phyloP scores from a whole-genome alignment of 2,888 invertebrate genomes.

The Drosophila kambysellisi region DNA sequence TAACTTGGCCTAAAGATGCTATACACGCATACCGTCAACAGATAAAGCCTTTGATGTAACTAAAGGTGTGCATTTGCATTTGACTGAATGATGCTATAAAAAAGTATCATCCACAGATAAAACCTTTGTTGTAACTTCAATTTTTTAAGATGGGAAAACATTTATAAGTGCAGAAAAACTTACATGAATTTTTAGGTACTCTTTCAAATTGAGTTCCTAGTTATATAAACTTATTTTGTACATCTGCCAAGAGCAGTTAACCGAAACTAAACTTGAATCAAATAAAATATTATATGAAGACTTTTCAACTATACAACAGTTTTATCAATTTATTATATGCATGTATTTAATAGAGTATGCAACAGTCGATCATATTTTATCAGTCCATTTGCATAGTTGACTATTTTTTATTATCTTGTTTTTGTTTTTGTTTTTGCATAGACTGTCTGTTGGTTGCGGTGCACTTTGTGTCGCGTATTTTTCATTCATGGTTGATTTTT shows the following conservation, averaged over 20 bases:
- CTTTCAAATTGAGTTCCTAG: not conserved
- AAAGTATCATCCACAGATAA: not conserved
- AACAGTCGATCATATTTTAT: not conserved
- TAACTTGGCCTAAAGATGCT: not conserved
- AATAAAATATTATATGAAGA: not conserved
- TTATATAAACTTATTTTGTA: not conserved
- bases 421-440: conserved; percentile 58
- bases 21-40: not conserved
- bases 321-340: not conserved
- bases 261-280: not conserved
- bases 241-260: not conserved
- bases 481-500: conserved; percentile 76
- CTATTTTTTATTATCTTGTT: conserved; percentile 1
- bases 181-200: not conserved
- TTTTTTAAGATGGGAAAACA: not conserved
- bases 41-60: not conserved
- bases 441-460: conserved; percentile 45
- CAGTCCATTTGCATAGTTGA: conserved; percentile 3
- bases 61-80: not conserved
- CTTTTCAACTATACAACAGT: not conserved
- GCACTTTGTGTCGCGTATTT: conserved; percentile 67
- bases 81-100: not conserved
- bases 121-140: not conserved
- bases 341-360: conserved; percentile 12
- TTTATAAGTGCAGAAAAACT: not conserved